Conservation (phyloP, 2,888 invertebrate genomes). For the Branchellion lobata region DNA sequence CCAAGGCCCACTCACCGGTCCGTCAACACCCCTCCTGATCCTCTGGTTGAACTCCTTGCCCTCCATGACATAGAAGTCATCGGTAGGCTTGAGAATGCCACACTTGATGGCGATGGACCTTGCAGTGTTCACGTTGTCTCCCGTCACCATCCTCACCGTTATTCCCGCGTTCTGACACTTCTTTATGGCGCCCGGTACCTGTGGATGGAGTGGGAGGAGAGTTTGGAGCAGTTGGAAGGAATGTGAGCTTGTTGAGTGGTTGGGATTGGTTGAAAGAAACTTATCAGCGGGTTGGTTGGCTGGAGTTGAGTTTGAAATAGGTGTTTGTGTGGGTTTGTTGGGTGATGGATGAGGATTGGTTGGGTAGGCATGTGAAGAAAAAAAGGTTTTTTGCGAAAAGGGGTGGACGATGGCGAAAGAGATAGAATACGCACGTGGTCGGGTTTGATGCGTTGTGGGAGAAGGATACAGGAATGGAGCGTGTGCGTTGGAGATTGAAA, state of each 20-base stretch:
- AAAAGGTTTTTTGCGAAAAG: no score
- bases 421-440: no score
- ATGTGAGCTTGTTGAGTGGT: neutral
- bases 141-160: constrained; percentile 98
- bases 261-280: neutral
- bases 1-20: constrained; percentile 29
- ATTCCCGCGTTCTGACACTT: constrained; percentile 97
- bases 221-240: neutral
- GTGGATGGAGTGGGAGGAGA: neutral
- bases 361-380: no score
- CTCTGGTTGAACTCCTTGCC: constrained; percentile 95
- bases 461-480: no score
- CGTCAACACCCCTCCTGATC: constrained; percentile 72
- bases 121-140: constrained; percentile 98
- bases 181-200: constrained; percentile 87
- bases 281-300: neutral
- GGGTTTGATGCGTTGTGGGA: no score
- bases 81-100: constrained; percentile 84
- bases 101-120: constrained; percentile 96
- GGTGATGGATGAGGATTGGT: no score
- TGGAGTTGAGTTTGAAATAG: no score
- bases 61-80: constrained; percentile 92
- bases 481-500: no score
- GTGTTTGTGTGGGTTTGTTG: no score
- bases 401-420: no score